phyloP scores from a whole-genome alignment of 2,888 invertebrate species.

The Mesorhabditis spiculigera region DNA sequence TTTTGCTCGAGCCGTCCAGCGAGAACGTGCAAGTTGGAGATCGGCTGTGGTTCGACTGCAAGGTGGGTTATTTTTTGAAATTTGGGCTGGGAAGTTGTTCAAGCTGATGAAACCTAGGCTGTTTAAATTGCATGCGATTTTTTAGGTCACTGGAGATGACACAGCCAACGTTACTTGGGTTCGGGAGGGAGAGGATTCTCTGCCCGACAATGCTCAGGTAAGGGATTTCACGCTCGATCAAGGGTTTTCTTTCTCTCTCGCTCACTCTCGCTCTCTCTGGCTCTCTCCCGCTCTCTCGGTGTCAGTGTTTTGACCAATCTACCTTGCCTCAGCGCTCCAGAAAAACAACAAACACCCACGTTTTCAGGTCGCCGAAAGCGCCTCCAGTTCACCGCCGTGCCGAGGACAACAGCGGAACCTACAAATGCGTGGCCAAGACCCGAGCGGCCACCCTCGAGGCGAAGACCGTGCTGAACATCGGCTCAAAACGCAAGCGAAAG shows the following conservation, averaged over 20 bases:
- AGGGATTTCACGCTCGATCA: background rate
- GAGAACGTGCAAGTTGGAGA: constrained; percentile 67
- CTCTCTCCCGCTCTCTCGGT: constrained; percentile 9
- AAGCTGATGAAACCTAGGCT: background rate
- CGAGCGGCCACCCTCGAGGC: constrained; percentile 56
- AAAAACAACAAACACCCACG: background rate
- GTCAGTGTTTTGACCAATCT: background rate
- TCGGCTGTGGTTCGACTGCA: constrained; percentile 69
- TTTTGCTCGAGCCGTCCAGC: constrained; percentile 60
- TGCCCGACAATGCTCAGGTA: constrained; percentile 54
- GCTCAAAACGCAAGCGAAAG: constrained; percentile 56
- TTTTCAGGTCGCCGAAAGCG: constrained; percentile 64
- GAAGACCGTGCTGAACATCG: constrained; percentile 49
- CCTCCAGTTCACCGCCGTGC: constrained; percentile 67
- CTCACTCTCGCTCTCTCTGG: constrained; percentile 8
- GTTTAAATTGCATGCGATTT: constrained; percentile 4
- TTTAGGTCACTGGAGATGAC: constrained; percentile 60
- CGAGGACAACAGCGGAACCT: constrained; percentile 70
- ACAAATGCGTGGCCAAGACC: constrained; percentile 70
- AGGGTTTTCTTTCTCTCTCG: background rate
- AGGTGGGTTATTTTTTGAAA: constrained; percentile 57
- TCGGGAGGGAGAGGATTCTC: constrained; percentile 62
- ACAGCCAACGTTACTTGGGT: constrained; percentile 69
- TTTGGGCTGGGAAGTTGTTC: too few relatives aligned
- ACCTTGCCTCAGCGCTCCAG: constrained; percentile 12